These are phyloP conservation scores for Whitmania pigra DNA, from an alignment of 1,140 invertebrate species.

Conservation along the genomic window DNA sequence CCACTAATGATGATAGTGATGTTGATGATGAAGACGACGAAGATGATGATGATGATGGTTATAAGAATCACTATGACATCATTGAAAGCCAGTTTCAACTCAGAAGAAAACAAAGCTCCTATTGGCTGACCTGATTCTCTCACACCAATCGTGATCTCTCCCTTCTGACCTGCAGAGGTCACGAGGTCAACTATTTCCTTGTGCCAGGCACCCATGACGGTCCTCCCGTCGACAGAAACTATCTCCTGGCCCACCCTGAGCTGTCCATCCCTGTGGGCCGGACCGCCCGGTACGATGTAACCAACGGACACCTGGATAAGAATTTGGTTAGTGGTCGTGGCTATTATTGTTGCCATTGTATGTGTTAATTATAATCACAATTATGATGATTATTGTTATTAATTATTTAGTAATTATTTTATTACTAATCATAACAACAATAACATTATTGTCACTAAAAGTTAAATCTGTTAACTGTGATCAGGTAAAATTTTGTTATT, in stretches of 20 bases:
- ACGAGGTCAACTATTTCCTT: conserved; percentile 77
- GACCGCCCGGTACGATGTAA: conserved; percentile 80
- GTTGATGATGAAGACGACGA: too few relatives aligned
- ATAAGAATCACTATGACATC: background rate
- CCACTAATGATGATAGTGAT: too few relatives aligned
- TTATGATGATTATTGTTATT: too few relatives aligned
- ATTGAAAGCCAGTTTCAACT: too few relatives aligned
- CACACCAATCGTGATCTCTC: conserved; percentile 46
- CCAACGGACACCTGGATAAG: conserved; percentile 53
- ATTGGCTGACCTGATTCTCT: background rate
- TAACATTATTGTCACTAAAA: too few relatives aligned
- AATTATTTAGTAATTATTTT: too few relatives aligned
- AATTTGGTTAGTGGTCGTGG: too few relatives aligned
- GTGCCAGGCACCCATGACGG: conserved; percentile 72
- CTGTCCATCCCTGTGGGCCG: conserved; percentile 73
- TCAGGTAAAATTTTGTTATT: too few relatives aligned
- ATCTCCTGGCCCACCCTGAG: conserved; percentile 78
- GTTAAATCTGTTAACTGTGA: too few relatives aligned
- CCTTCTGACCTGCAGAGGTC: conserved; percentile 63
- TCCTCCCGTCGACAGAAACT: conserved; percentile 53
- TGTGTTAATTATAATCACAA: too few relatives aligned
- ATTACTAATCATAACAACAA: background rate
- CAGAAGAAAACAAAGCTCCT: background rate
- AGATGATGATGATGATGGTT: background rate
- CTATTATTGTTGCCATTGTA: too few relatives aligned